Percentiles rank a stretch among this genome's conserved stretches.
phyloP scores from a whole-genome alignment of 1,140 invertebrate species.

The Nasonia giraulti region DNA sequence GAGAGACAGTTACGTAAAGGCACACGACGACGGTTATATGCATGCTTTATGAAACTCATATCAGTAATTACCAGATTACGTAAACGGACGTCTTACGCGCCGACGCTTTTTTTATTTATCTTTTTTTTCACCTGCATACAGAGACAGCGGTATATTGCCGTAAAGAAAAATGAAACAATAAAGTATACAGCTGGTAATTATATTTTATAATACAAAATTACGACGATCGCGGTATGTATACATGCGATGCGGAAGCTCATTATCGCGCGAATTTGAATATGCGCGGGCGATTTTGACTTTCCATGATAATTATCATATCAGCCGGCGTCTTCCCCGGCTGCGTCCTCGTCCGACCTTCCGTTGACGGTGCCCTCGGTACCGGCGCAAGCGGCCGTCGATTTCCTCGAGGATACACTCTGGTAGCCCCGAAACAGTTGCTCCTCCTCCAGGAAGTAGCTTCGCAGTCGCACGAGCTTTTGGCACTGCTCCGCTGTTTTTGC shows the following conservation, averaged over 20 bases:
- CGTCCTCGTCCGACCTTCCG: neutral
- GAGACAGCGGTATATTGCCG: no score
- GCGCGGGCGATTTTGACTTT: neutral
- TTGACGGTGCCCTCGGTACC: neutral
- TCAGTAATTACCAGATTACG: neutral
- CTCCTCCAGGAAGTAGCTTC: slow-evolving; percentile 69
- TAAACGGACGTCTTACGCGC: neutral
- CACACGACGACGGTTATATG: neutral
- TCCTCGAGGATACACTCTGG: slow-evolving; percentile 19
- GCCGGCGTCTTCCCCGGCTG: neutral
- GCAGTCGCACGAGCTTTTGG: slow-evolving; percentile 64
- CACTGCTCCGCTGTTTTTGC: slow-evolving; percentile 61
- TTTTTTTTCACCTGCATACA: neutral
- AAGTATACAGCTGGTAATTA: neutral
- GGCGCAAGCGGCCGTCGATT: neutral
- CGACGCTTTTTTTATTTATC: neutral
- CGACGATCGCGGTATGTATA: no score
- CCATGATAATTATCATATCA: neutral
- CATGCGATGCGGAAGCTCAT: no score
- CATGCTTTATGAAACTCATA: neutral
- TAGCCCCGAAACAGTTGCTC: slow-evolving; percentile 63
- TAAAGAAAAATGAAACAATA: neutral
- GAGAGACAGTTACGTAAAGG: neutral
- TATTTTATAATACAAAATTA: no score
- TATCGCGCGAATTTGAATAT: neutral